Evolutionary conservation across 2,797 vertebrate species (phyloP), one percentile per base, ranked within the genome.

Genomic region (Erpetoichthys calabaricus): DNA sequence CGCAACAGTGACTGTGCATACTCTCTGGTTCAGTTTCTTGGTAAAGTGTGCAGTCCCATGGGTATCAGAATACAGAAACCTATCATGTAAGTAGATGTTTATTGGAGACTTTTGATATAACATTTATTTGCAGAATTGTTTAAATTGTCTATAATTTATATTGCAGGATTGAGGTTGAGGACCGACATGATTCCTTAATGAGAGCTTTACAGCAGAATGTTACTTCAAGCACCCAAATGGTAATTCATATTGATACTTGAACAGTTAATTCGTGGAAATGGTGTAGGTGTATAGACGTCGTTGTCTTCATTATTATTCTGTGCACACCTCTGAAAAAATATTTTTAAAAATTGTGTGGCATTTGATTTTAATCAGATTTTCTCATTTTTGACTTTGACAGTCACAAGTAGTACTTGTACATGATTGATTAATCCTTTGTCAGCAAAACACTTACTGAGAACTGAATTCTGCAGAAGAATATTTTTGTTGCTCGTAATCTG

Each of bases 81-180:
- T 0, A 42, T 65, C 25, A 86, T 91, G 95, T 96, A 69, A 90
- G 92, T 65, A 42, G 8, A 25, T 54, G 9, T 57, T 49, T 44
- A 51, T 41, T 41, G 6, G n/a, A 49, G 47, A 49, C n/a, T 3
- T 7, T 49, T 49, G 47, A 49, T 49, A n/a, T 54, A 42, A 4
- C n/a, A 6, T 47, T 62, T 5, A 51, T 8, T 44, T 62, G 7
- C 51, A 45, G 8, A 4, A 41, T 44, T 8, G 9, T 47, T 9
- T 50, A 42, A 43, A 56, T 44, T 7, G 4, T 45, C 41, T 63
- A 25, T 5, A 42, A 44, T 51, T 41, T 25, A 6, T 8, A 7
- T 4, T 53, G 3, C 60, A 89, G 94, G 86, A 70, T 97, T 47
- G 86, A 91, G 73, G 92, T 91, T 42, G 90, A 94, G 1, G 94